Base-by-base conservation (phyloP, 2,888 invertebrate genomes). In the Nephrotoma guestfalica region DNA sequence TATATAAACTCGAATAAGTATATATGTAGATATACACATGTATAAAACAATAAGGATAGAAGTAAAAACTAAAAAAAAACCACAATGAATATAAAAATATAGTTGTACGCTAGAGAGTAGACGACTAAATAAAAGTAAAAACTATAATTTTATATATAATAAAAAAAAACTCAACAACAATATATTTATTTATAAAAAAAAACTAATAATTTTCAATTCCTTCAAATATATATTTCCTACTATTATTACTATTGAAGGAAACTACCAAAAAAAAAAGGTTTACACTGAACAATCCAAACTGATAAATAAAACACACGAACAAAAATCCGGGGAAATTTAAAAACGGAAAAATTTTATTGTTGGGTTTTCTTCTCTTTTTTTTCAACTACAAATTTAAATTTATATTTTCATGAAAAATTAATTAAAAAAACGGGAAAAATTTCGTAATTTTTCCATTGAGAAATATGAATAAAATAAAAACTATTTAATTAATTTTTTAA, bases 101-200 rank as follows among this genome's bases (percentile, higher is more conserved):
- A 84, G 84, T 84, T 41, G 84, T 84, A 84, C 84, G 84, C 84
- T 84, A 84, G 84, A 84, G 84, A 84, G 84, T 84, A 84, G 84
- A 84, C 84, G 84, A 84, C 84, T 84, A 84, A 84, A 84, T 84
- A 84, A 84, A 84, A 84, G 41, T 41, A 71, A 30, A 71, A 71
- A 71, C 71, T 30, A 71, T 71, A 30, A 9, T 57, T 30, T 57
- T 57, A 47, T 30, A 30, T 71, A 71, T 71, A 71, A 71, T 9
- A 71, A 71, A 71, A 71, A 57, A 71, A 71, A 71, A 71, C 71
- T 71, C 71, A 71, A 71, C 71, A 71, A 71, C 11, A 43, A 43
- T 43, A 43, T 71, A 30, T 71, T 30, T 71, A 71, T 71, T 30
- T 30, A 71, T 71, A 71, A 71, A 71, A 71, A 15, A 71, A 71